These are phyloP conservation scores for Periophthalmus modestus DNA, from an alignment of 2,113 vertebrate species.

Conservation along the genomic window DNA sequence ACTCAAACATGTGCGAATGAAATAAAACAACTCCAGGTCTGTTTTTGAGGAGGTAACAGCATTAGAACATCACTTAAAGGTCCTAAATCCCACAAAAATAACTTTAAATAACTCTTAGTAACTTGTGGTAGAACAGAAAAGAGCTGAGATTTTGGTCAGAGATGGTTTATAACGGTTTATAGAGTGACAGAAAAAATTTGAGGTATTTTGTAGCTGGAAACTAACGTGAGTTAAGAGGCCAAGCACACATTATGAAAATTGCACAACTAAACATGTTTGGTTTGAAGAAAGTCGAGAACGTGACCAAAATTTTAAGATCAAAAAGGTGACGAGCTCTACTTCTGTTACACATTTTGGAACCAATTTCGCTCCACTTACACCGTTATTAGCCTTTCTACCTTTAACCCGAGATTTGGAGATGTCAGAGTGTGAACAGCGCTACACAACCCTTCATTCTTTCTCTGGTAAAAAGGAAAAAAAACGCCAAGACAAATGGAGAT, in stretches of 20 bases:
- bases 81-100: too few relatives aligned
- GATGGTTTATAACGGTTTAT: too few relatives aligned
- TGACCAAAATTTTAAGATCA: constrained; percentile 65
- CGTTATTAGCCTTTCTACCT: constrained; percentile 30
- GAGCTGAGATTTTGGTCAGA: too few relatives aligned
- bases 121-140: too few relatives aligned
- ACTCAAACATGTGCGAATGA: too few relatives aligned
- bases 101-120: too few relatives aligned
- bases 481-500: constrained; percentile 30
- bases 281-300: constrained; percentile 47
- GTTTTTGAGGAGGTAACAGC: too few relatives aligned
- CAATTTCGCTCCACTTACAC: constrained; percentile 22
- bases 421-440: neutral
- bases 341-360: constrained; percentile 39
- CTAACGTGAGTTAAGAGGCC: neutral
- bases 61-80: too few relatives aligned
- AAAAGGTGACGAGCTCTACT: constrained; percentile 22
- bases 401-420: constrained; percentile 3
- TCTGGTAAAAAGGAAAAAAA: constrained; percentile 1
- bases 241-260: neutral
- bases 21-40: too few relatives aligned
- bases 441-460: neutral
- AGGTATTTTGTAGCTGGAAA: constrained; percentile 1
- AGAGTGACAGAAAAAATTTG: constrained; percentile 20
- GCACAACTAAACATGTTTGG: constrained; percentile 21